Evolutionary conservation across 1,140 invertebrate species (phyloP).

Genomic region (Drosophila azteca): DNA sequence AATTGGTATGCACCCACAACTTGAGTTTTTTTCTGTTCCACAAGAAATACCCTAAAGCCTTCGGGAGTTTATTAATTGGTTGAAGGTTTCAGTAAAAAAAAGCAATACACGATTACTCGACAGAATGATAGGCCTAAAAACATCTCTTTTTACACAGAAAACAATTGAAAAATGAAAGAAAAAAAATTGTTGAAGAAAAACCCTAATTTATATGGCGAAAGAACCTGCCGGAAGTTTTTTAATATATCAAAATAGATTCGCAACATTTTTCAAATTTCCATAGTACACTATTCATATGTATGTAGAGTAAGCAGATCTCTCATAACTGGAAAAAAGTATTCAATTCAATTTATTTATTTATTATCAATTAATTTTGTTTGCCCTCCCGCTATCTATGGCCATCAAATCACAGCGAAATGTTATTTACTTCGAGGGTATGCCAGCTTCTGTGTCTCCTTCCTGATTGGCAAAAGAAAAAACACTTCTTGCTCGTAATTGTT

Average conservation of each 20-base stretch:
- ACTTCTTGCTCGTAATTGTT: constrained; percentile 16
- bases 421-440: constrained; percentile 24
- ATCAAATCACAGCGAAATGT: background rate
- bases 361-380: constrained; percentile 14
- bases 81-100: too few relatives aligned
- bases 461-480: background rate
- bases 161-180: too few relatives aligned
- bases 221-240: too few relatives aligned
- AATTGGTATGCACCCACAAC: constrained; percentile 14
- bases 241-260: too few relatives aligned
- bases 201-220: too few relatives aligned
- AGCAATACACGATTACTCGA: too few relatives aligned
- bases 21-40: constrained; percentile 4
- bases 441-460: constrained; percentile 11
- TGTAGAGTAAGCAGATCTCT: too few relatives aligned
- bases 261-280: background rate
- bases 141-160: too few relatives aligned
- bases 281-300: background rate
- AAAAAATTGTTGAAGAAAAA: too few relatives aligned
- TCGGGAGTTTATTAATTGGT: too few relatives aligned
- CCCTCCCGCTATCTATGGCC: background rate
- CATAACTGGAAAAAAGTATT: background rate
- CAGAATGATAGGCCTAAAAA: too few relatives aligned
- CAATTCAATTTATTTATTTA: background rate
- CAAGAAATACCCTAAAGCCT: constrained; percentile 14